phyloP scores from a whole-genome alignment of 2,113 vertebrate genomes.

The Rhabdomys dilectus region DNA sequence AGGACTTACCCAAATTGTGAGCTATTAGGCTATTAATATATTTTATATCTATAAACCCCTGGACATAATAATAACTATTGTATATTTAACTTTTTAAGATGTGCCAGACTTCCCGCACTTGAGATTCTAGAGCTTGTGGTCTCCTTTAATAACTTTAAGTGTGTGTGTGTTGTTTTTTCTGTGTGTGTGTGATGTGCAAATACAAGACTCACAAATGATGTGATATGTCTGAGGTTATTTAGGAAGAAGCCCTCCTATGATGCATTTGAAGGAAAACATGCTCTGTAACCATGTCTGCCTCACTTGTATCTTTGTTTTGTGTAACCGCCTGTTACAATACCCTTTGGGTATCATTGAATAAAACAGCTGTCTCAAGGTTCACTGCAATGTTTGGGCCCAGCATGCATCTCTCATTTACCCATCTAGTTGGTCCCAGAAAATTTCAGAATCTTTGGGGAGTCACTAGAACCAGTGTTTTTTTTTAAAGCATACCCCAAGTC shows the following conservation, averaged over 20 bases:
- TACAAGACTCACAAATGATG: neutral
- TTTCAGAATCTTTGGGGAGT: no score
- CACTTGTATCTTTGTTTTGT: neutral
- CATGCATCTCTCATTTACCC: neutral
- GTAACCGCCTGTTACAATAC: neutral
- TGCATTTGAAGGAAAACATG: slow-evolving; percentile 12
- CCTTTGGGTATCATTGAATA: neutral
- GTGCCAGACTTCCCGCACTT: neutral
- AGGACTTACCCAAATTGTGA: slow-evolving; percentile 22
- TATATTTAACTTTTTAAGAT: slow-evolving; percentile 51
- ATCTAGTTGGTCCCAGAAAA: neutral
- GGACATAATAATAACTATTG: slow-evolving; percentile 19
- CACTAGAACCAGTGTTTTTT: neutral
- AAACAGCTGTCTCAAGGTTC: neutral
- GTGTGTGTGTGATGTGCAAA: neutral
- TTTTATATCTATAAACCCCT: slow-evolving; percentile 6
- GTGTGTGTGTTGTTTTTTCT: no score
- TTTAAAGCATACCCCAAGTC: neutral
- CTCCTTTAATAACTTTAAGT: neutral
- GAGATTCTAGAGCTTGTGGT: neutral
- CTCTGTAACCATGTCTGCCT: neutral
- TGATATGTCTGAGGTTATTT: neutral
- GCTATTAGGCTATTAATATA: slow-evolving; percentile 1
- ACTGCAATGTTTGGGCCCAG: rapidly evolving
- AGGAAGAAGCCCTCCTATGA: slow-evolving; percentile 2